A percentile compares a stretch with the other conserved stretches of the same genome.
Conservation (phyloP, 2,888 invertebrate species). For the Portevinia maculata region DNA sequence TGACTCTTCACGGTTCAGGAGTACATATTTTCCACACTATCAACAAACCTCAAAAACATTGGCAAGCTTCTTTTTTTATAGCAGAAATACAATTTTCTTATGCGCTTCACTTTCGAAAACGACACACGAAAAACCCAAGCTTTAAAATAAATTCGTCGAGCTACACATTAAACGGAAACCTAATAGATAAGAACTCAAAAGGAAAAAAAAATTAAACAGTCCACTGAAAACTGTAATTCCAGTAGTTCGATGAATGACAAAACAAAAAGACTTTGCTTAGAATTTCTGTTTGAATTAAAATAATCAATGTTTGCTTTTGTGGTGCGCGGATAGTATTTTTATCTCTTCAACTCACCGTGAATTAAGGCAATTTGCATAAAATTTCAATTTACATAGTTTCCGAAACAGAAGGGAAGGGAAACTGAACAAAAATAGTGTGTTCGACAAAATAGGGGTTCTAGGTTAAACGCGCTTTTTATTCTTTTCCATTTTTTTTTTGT, state of each 20-base stretch:
- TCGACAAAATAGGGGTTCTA: constrained; percentile 48
- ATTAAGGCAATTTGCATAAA: constrained; percentile 61
- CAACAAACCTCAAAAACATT: not conserved
- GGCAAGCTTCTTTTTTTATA: not conserved
- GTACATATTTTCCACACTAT: too few species aligned
- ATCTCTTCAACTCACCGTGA: constrained; percentile 59
- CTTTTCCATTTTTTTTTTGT: not conserved
- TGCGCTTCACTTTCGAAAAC: not conserved
- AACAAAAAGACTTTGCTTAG: constrained; percentile 15
- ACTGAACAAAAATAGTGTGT: constrained; percentile 2
- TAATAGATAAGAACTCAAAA: not conserved
- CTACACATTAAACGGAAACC: constrained; percentile 7
- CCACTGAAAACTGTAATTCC: constrained; percentile 34
- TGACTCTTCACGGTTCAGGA: too few species aligned
- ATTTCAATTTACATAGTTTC: constrained; percentile 67
- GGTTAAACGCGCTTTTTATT: constrained; percentile 32
- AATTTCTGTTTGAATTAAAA: constrained; percentile 44
- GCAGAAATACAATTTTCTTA: not conserved
- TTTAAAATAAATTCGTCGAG: constrained; percentile 6
- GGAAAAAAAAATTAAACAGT: not conserved
- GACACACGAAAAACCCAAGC: not conserved
- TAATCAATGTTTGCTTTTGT: constrained; percentile 21
- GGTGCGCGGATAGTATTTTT: constrained; percentile 28
- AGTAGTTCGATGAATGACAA: constrained; percentile 19
- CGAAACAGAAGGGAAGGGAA: constrained; percentile 17